Evolutionary conservation across 2,113 vertebrate species (phyloP), one percentile per base, ranked within the genome.

Genomic region (Pseudorasbora parva): DNA sequence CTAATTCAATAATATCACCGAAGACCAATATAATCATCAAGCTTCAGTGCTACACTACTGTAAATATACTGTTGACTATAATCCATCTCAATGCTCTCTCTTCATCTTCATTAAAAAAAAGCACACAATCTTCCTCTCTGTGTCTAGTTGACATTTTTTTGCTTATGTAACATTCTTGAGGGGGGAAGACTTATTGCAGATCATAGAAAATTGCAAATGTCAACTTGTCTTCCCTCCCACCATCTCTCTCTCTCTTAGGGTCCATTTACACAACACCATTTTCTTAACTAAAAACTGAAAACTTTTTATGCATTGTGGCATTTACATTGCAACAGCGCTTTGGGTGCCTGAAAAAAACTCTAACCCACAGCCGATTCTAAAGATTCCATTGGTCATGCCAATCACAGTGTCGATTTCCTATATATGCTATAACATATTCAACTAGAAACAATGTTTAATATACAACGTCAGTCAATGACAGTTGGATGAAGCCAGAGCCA

Each of bases 121-220:
- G n/a, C 68, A 72, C 68, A 45, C 11, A 1, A 14, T 47, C 2
- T 72, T 72, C n/a, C n/a, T 72, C 11, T 71, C 57, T 60, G 37
- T 71, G 37, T 71, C 33, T 71, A 43, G 68, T 47, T 72, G 41
- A 72, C 41, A 25, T 72, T 72, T 19, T 37, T 47, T 72, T 45
- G 41, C 68, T 72, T 72, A 72, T 47, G n/a, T 47, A 72, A 72
- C n/a, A 3, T 30, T 71, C 68, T 71, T 71, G 37, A 45, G 68
- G 30, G 3, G 15, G 1, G 8, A 37, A 19, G 21, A 37, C 64
- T 66, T 68, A 17, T 19, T 66, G 64, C 30, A 68, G 64, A 43
- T 21, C 37, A 45, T 23, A 10, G 21, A 71, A 71, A 71, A 71
- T 14, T 43, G 19, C 68, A 71, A 71, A 71, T 43, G 19, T 71